A percentile compares a stretch with the other conserved stretches of the same genome.
Conservation (phyloP, 2,797 vertebrate genomes). For the Liparis tanakae region DNA sequence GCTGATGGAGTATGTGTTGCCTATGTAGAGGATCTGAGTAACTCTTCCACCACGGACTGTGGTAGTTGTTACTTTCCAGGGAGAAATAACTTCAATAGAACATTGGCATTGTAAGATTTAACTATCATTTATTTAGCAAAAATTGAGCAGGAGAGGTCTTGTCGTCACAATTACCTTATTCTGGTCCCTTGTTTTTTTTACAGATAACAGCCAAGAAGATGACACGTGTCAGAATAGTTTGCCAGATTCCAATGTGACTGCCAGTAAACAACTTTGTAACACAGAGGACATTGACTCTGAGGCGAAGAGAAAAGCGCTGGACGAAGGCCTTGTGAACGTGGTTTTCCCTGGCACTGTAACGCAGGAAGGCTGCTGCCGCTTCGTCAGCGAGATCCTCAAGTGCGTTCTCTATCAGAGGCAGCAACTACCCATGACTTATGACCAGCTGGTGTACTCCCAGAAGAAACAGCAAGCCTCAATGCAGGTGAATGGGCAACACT, state of each 20-base stretch:
- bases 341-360: conserved; percentile 88
- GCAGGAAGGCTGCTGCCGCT: conserved; percentile 88
- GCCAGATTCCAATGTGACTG: conserved; percentile 8
- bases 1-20: not conserved
- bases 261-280: conserved; percentile 19
- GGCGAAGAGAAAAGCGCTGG: conserved; percentile 63
- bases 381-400: conserved; percentile 94
- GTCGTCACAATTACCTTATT: conserved; percentile 21
- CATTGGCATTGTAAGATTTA: conserved; percentile 4
- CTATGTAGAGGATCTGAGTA: not conserved
- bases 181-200: conserved; percentile 22
- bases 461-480: conserved; percentile 72
- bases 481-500: conserved; percentile 64
- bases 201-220: conserved; percentile 51
- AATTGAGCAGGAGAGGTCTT: not conserved
- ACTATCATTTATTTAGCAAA: conserved; percentile 18
- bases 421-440: conserved; percentile 95
- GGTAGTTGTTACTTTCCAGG: not conserved
- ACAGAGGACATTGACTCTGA: conserved; percentile 66
- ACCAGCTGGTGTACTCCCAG: conserved; percentile 89
- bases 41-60: not conserved
- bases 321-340: conserved; percentile 83
- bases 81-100: not conserved
- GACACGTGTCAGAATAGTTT: conserved; percentile 5
- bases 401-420: conserved; percentile 94